Evolutionary conservation across 2,888 invertebrate species (phyloP).

Genomic region (Tetragnatha montana): DNA sequence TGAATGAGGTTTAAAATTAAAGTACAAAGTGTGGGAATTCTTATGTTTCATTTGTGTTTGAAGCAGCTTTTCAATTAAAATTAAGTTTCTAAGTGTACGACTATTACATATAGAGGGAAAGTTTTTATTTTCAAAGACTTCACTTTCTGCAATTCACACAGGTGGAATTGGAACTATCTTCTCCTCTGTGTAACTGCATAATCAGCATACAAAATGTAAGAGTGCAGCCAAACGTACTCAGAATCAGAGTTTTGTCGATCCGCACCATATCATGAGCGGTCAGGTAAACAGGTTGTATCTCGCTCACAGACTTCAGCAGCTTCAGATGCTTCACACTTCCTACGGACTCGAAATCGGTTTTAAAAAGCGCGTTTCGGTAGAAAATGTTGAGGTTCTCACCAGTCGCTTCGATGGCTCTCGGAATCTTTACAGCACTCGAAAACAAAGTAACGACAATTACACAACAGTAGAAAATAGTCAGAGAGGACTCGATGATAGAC

Average conservation of each 20-base stretch:
- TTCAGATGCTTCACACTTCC: not conserved
- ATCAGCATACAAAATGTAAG: conserved; percentile 25
- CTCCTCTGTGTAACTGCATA: conserved; percentile 10
- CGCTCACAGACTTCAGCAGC: conserved; percentile 2
- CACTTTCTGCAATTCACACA: too few species aligned
- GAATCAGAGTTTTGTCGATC: conserved; percentile 3
- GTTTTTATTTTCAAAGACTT: too few species aligned
- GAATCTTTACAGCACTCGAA: not conserved
- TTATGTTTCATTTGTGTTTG: too few species aligned
- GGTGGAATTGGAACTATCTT: not conserved
- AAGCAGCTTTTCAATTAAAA: too few species aligned
- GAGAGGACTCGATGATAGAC: not conserved
- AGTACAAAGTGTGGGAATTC: too few species aligned
- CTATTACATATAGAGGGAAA: too few species aligned
- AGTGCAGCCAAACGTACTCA: conserved; percentile 17
- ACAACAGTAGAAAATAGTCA: not conserved
- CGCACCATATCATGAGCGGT: not conserved
- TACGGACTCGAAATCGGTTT: not conserved
- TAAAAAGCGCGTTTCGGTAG: not conserved
- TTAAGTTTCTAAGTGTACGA: too few species aligned
- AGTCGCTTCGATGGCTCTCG: not conserved
- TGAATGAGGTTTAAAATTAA: too few species aligned
- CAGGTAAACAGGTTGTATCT: conserved; percentile 7
- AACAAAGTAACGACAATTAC: not conserved
- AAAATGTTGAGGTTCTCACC: not conserved